Conservation (phyloP, 1,140 invertebrate genomes). For the Pararge aegeria region DNA sequence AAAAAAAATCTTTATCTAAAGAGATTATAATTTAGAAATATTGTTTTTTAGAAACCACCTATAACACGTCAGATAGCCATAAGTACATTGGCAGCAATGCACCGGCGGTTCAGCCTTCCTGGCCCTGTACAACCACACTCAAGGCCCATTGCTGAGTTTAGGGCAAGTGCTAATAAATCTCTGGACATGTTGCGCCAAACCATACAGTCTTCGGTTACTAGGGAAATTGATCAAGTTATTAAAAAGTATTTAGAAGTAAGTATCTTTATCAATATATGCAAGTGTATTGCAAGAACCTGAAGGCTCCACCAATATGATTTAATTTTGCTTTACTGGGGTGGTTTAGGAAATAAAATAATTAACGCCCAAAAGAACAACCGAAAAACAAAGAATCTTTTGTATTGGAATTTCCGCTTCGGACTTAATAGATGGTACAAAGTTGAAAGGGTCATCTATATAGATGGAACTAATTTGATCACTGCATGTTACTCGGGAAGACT, state of each 20-base stretch:
- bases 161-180: constrained; percentile 84
- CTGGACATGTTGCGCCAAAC: constrained; percentile 87
- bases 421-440: too few species aligned
- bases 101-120: constrained; percentile 78
- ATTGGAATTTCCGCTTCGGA: too few species aligned
- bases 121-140: constrained; percentile 77
- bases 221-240: constrained; percentile 88
- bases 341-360: too few species aligned
- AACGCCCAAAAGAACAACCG: too few species aligned
- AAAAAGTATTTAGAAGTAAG: constrained; percentile 87
- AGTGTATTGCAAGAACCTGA: background rate
- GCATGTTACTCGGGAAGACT: too few species aligned
- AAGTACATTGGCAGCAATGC: constrained; percentile 81
- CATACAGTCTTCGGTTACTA: constrained; percentile 87
- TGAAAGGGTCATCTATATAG: too few species aligned
- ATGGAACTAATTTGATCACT: too few species aligned
- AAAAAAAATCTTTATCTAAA: too few species aligned
- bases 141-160: constrained; percentile 75
- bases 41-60: constrained; percentile 80
- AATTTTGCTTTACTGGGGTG: too few species aligned
- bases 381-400: too few species aligned
- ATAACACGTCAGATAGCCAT: constrained; percentile 83
- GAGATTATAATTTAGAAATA: too few species aligned
- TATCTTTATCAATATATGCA: constrained; percentile 9
- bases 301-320: too few species aligned